Base-by-base conservation (phyloP, 1,140 invertebrate genomes). In the Leptonema lineaticorne region DNA sequence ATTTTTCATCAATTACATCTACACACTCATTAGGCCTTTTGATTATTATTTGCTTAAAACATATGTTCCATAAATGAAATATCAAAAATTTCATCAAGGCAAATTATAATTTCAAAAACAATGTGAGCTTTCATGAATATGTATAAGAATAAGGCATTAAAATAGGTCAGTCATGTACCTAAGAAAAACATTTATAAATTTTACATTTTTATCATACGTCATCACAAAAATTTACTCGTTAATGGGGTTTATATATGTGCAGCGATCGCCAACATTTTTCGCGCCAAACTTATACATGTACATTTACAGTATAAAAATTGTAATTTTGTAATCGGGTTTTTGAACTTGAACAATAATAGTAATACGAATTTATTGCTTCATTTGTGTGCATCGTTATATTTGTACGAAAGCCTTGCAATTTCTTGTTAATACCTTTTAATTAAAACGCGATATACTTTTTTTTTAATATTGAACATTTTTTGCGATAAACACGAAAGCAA, bases 11-110 rank as follows among this genome's bases (percentile, higher is more conserved):
- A 65, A 59, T 71, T 69, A 72, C 71, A 72, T 72, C 71, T 72
- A 72, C 68, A 72, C 71, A 72, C 67, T 67, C 63, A 72, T 72
- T 72, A 72, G 71, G 71, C 71, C 71, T 67, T 72, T 67, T 65
- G 60, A 69, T 71, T 71, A 71, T 71, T 72, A 69, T 68, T 69
- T 69, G 67, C 63, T 69, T 69, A 69, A 68, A 58, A 58, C n/a
- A 58, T 33, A 62, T 41, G 26, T 24, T 62, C n/a, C 29, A 62
- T 30, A 60, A 60, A 60, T 37, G 22, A 62, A 53, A 53, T 24
- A 53, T 53, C 37, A 45, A 45, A n/a, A 6, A n/a, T 45, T 45
- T n/a, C n/a, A n/a, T n/a, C 37, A 9, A 53, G 22, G 9, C 24
- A 53, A 53, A 53, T 53, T 41, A 53, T 18, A 53, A 53, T 26